phyloP scores from a whole-genome alignment of 2,888 invertebrate species.

The Tiliacea citrago region DNA sequence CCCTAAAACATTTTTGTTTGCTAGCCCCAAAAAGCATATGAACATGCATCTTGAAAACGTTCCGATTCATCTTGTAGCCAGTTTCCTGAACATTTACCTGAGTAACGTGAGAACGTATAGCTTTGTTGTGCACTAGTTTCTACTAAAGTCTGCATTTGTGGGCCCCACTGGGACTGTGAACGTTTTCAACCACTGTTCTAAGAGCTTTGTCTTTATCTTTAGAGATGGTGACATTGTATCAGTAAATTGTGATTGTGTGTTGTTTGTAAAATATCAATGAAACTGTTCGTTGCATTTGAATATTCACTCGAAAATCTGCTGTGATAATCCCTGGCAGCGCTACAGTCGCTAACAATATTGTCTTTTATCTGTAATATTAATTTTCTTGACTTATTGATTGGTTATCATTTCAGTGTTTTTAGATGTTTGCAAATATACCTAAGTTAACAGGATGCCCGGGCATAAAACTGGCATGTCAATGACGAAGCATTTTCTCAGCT shows the following conservation, averaged over 20 bases:
- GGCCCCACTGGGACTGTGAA: conserved; percentile 55
- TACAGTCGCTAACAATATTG: too few relatives aligned
- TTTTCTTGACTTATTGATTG: too few relatives aligned
- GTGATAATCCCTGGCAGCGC: too few relatives aligned
- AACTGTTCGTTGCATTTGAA: background rate
- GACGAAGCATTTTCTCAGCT: background rate
- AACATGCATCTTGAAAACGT: conserved; percentile 1
- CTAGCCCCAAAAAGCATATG: background rate
- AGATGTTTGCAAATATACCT: background rate
- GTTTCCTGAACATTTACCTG: conserved; percentile 39
- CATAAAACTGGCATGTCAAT: background rate
- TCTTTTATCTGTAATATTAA: too few relatives aligned
- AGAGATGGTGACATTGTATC: conserved; percentile 17
- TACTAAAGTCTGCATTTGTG: conserved; percentile 53
- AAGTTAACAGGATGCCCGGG: background rate
- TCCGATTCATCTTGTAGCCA: conserved; percentile 30
- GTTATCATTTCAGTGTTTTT: too few relatives aligned
- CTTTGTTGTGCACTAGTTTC: conserved; percentile 39
- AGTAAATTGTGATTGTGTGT: conserved; percentile 16
- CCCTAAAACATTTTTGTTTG: background rate
- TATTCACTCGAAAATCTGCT: background rate
- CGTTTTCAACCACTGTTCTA: conserved; percentile 49
- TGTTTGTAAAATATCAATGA: background rate
- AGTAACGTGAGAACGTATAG: conserved; percentile 41
- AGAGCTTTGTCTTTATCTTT: conserved; percentile 49